Evolutionary conservation across 2,888 invertebrate species (phyloP).

Genomic region (Lysandra coridon): DNA sequence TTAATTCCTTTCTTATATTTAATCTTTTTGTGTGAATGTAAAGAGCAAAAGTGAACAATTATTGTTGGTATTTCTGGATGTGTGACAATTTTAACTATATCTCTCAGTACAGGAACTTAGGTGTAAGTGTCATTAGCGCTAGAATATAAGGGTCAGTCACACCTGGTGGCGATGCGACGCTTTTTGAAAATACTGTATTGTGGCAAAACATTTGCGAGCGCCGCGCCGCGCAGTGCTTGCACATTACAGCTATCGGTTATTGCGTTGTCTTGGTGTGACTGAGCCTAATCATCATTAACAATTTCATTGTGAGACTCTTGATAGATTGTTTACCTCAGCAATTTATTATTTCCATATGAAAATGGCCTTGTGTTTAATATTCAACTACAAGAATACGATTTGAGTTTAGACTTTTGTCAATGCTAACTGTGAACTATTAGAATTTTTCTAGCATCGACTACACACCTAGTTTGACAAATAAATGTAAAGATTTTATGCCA

Average conservation of each 20-base stretch:
- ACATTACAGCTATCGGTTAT: too few relatives aligned
- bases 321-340: neutral
- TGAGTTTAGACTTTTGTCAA: neutral
- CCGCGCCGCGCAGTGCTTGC: too few relatives aligned
- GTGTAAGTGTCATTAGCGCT: slow-evolving; percentile 66
- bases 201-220: too few relatives aligned
- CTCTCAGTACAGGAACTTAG: slow-evolving; percentile 80
- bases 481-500: neutral
- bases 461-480: neutral
- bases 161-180: neutral
- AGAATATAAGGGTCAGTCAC: slow-evolving; percentile 48
- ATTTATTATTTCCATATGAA: too few relatives aligned
- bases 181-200: neutral
- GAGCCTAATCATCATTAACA: slow-evolving; percentile 44
- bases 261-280: neutral
- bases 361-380: too few relatives aligned
- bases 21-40: slow-evolving; percentile 29
- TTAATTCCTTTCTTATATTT: slow-evolving; percentile 33
- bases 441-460: neutral
- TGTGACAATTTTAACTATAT: slow-evolving; percentile 70
- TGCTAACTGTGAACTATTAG: neutral
- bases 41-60: slow-evolving; percentile 34
- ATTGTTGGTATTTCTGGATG: slow-evolving; percentile 39
- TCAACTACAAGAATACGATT: neutral
- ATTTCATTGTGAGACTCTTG: neutral